These are phyloP conservation scores for Myoxocephalus aenaeus DNA, from an alignment of 2,797 vertebrate genomes.

Conservation along the genomic window DNA sequence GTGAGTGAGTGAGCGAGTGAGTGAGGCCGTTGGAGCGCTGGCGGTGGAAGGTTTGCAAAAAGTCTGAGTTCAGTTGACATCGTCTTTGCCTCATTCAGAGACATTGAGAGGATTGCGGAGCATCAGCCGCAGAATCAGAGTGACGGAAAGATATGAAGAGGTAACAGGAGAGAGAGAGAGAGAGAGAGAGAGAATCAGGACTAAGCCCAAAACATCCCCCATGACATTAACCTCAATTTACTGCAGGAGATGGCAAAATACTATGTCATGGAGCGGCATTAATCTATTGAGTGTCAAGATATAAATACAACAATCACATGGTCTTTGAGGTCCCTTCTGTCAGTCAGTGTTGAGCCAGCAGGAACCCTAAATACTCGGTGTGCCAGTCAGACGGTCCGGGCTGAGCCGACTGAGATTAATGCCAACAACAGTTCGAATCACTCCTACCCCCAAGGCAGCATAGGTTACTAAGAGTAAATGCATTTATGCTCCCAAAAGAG, in stretches of 20 bases:
- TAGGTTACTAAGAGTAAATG: conserved; percentile 73
- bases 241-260: conserved; percentile 26
- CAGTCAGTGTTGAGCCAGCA: conserved; percentile 23
- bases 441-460: conserved; percentile 56
- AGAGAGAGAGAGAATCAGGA: conserved; percentile 44
- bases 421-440: conserved; percentile 63
- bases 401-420: conserved; percentile 76
- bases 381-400: conserved; percentile 56
- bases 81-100: conserved; percentile 55
- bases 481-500: conserved; percentile 52
- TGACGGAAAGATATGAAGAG: conserved; percentile 33
- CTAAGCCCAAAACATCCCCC: conserved; percentile 30
- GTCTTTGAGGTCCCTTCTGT: conserved; percentile 52
- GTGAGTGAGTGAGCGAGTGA: conserved; percentile 14
- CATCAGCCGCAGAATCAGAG: conserved; percentile 46
- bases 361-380: conserved; percentile 44
- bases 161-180: conserved; percentile 27
- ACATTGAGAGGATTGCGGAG: conserved; percentile 34
- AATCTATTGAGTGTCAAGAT: conserved; percentile 27
- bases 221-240: conserved; percentile 27
- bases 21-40: conserved; percentile 7
- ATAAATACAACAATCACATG: conserved; percentile 41
- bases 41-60: conserved; percentile 31
- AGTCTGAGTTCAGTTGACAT: conserved; percentile 39
- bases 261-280: conserved; percentile 1